These are phyloP conservation scores for Cirrhinus molitorella DNA, from an alignment of 2,797 vertebrate species.

Conservation along the genomic window DNA sequence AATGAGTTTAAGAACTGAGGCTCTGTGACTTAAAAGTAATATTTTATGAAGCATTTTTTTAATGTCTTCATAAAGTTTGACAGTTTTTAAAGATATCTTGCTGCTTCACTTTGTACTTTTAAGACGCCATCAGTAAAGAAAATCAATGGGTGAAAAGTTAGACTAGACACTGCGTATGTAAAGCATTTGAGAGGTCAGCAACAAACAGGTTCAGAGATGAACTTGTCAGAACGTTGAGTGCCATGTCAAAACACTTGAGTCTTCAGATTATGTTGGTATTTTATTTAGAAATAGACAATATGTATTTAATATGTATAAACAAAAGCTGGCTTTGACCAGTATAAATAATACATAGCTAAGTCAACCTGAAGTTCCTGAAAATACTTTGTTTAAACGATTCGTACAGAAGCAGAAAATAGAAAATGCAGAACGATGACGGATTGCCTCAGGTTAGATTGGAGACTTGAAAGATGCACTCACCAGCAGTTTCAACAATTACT, in stretches of 20 bases:
- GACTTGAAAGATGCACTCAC: conserved; percentile 34
- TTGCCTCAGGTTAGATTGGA: conserved; percentile 35
- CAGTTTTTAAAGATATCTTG: background rate
- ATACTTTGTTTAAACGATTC: background rate
- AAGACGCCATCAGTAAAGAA: background rate
- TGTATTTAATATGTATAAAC: background rate
- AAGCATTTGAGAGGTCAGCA: background rate
- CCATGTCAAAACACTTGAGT: background rate
- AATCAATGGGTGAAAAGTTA: background rate
- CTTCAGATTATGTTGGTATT: background rate
- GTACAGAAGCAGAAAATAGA: conserved; percentile 9
- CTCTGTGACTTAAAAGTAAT: background rate
- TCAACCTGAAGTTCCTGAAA: background rate
- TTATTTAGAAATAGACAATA: background rate
- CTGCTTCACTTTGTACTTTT: background rate
- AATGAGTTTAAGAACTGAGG: background rate
- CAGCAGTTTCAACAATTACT: conserved; percentile 63
- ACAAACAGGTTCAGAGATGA: background rate
- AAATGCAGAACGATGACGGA: conserved; percentile 5
- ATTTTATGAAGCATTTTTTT: background rate
- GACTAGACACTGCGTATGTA: background rate
- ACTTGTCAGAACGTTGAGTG: background rate
- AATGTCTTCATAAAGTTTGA: background rate
- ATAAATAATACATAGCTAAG: conserved; percentile 10
- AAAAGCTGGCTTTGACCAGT: background rate